Evolutionary conservation across 1,140 invertebrate genomes (phyloP), one percentile per base, ranked within the genome.

Genomic region (Lepidurus apus): DNA sequence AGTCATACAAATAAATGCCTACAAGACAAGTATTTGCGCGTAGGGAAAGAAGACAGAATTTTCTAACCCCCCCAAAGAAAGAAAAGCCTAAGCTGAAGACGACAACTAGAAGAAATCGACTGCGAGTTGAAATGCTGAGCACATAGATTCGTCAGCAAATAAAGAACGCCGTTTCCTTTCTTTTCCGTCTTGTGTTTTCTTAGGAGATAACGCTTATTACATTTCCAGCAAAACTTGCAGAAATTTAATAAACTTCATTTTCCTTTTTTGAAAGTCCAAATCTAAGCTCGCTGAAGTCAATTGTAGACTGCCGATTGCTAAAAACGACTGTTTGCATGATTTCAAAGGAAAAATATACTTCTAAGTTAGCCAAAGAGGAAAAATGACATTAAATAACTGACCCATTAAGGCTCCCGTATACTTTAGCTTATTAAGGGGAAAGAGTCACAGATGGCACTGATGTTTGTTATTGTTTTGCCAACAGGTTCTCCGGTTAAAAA

Each of bases 71-170:
- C 34, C 2, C 2, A 3, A 34, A 7, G 13, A 21, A 65, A 65
- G 21, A 21, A 65, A 13, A 21, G 17, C 53, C 8, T 65, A 65
- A 65, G 53, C 53, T 17, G 53, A 21, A 11, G n/a, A 65, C 21
- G 53, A 65, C 53, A 65, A 65, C 53, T 65, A 13, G 21, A 65
- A 65, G 53, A 65, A 65, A 65, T 65, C 53, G 53, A 65, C 53
- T 65, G 53, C 13, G 53, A 65, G 53, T 17, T 65, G 53, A 65
- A 34, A 65, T 65, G 53, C 53, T 21, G 53, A 65, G 53, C 53
- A 65, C 53, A 13, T 21, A 65, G 53, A 11, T 65, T 65, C 47
- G 53, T 21, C 53, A 65, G 53, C 53, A 65, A 65, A 65, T 13
- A 65, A 65, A 65, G 53, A 13, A 65, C 53, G 53, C 53, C 13